phyloP scores from a whole-genome alignment of 2,888 invertebrate genomes.

The Erebia ligea region DNA sequence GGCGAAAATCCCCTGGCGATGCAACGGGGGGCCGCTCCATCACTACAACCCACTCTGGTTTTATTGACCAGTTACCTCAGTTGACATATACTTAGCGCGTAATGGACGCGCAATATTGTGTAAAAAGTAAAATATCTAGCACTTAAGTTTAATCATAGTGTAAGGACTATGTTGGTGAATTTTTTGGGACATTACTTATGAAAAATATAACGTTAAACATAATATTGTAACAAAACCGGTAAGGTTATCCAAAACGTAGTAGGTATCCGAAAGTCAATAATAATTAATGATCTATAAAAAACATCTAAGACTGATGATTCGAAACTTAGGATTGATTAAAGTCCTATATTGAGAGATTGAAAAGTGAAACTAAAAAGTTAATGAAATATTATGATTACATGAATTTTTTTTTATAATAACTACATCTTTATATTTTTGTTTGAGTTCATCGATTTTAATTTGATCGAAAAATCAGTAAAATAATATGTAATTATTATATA shows the following conservation, averaged over 20 bases:
- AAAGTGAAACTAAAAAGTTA: not conserved
- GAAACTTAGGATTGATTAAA: not conserved
- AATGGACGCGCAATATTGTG: conserved; percentile 58
- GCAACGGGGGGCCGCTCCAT: conserved; percentile 70
- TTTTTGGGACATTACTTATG: conserved; percentile 6
- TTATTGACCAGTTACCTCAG: conserved; percentile 57
- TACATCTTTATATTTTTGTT: not conserved
- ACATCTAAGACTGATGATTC: conserved; percentile 4
- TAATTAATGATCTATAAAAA: not conserved
- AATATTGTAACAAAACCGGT: not conserved
- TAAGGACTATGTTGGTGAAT: conserved; percentile 9
- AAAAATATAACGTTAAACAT: not conserved
- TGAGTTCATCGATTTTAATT: not conserved
- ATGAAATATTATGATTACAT: not conserved
- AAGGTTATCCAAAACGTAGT: not conserved
- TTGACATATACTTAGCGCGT: conserved; percentile 74
- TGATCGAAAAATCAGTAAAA: conserved; percentile 11
- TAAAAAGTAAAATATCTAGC: conserved; percentile 42
- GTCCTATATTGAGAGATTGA: not conserved
- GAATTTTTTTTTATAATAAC: not conserved
- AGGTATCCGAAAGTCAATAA: not conserved
- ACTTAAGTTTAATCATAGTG: conserved; percentile 7
- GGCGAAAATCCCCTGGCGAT: conserved; percentile 80
- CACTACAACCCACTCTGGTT: conserved; percentile 63
- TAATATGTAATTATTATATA: not conserved